Evolutionary conservation across 2,888 invertebrate species (phyloP).

Genomic region (Lycaena phlaeas): DNA sequence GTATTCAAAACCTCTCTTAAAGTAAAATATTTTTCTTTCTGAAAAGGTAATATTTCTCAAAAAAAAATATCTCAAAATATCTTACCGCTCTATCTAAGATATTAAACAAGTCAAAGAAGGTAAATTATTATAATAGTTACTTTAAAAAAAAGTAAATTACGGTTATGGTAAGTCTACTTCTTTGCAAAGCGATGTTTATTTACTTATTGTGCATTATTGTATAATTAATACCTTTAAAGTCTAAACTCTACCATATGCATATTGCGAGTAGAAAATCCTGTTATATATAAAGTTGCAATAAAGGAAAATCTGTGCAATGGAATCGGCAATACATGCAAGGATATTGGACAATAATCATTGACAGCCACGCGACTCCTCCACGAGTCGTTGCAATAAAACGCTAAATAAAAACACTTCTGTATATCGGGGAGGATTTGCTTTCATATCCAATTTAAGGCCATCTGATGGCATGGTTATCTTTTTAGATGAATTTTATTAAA

Average conservation of each 20-base stretch:
- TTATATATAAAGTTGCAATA: conserved; percentile 7
- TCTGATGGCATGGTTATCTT: conserved; percentile 33
- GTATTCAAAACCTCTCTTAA: too few species aligned
- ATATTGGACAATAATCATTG: conserved; percentile 35
- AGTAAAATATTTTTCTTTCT: too few species aligned
- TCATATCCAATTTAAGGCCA: conserved; percentile 39
- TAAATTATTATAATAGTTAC: too few species aligned
- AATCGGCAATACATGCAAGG: conserved; percentile 23
- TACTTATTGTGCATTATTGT: too few species aligned
- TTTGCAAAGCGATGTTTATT: too few species aligned
- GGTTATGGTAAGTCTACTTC: too few species aligned
- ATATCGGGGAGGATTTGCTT: conserved; percentile 30
- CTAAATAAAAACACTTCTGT: conserved; percentile 42
- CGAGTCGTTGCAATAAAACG: conserved; percentile 33
- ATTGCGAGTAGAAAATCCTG: conserved; percentile 6
- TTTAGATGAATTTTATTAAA: conserved; percentile 27
- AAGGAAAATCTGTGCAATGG: conserved; percentile 7
- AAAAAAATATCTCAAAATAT: too few species aligned
- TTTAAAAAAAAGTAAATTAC: too few species aligned
- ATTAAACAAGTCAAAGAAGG: too few species aligned
- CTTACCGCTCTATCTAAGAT: too few species aligned
- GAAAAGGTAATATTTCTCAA: too few species aligned
- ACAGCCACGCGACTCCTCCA: conserved; percentile 26
- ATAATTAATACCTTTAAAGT: neutral
- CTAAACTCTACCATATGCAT: conserved; percentile 1